Evolutionary conservation across 2,113 vertebrate species (phyloP).

Genomic region (Onychostoma macrolepis): DNA sequence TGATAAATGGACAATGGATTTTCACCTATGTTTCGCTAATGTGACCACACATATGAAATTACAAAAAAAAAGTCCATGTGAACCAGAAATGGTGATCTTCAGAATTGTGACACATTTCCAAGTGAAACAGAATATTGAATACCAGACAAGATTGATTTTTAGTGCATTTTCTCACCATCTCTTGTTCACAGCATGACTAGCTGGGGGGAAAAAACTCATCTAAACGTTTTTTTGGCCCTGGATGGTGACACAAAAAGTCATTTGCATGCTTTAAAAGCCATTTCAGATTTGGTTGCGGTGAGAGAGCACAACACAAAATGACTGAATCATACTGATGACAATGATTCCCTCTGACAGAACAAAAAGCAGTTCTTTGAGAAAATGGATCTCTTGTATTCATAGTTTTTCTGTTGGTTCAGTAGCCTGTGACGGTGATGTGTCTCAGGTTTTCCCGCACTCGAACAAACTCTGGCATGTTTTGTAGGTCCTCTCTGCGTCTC

Average conservation of each 20-base stretch:
- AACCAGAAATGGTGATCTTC: no score
- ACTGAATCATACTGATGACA: neutral
- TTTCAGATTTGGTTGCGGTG: neutral
- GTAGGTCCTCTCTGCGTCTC: constrained; percentile 36
- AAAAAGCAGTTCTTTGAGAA: neutral
- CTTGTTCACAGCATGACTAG: neutral
- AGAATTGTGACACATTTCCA: no score
- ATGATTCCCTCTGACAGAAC: neutral
- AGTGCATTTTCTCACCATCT: no score
- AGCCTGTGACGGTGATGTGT: constrained; percentile 36
- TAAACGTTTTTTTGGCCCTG: neutral
- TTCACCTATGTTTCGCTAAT: neutral
- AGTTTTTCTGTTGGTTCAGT: neutral
- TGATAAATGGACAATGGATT: neutral
- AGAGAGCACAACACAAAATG: neutral
- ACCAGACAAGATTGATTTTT: no score
- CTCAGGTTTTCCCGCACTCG: constrained; percentile 65
- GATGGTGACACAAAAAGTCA: neutral
- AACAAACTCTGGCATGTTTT: constrained; percentile 68
- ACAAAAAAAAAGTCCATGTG: no score
- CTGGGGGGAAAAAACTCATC: neutral
- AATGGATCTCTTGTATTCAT: neutral
- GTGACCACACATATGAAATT: neutral
- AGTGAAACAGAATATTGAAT: no score
- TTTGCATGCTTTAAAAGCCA: neutral